These are phyloP conservation scores for Lucilia sericata DNA, from an alignment of 1,140 invertebrate genomes.

Conservation along the genomic window DNA sequence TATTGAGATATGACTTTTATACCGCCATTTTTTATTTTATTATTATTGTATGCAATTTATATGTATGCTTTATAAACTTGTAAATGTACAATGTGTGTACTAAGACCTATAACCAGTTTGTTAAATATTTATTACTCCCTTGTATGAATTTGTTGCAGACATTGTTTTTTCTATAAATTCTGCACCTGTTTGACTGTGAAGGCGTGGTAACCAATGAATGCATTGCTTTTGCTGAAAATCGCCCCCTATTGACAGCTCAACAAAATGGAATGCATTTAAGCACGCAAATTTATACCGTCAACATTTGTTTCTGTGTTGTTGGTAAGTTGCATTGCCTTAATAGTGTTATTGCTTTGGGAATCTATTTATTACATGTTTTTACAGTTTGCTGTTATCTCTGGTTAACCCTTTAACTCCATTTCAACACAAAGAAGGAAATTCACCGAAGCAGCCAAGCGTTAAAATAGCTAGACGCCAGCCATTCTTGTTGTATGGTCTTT, in stretches of 20 bases:
- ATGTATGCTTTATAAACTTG: too few relatives aligned
- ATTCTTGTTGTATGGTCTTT: not conserved
- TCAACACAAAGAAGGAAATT: slow-evolving; percentile 20
- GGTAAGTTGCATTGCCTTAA: not conserved
- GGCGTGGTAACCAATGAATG: not conserved
- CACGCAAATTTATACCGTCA: slow-evolving; percentile 29
- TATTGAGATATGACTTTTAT: not conserved
- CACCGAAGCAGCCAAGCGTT: slow-evolving; percentile 26
- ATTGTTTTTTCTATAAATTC: not conserved
- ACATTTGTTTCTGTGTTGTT: not conserved
- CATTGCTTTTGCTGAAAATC: not conserved
- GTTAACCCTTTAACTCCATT: slow-evolving; percentile 23
- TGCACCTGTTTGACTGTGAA: not conserved
- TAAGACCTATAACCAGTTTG: not conserved
- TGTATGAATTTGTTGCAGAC: not conserved
- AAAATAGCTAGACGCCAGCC: slow-evolving; percentile 29
- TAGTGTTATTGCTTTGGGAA: not conserved
- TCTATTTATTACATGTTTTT: not conserved
- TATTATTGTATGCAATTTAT: too few relatives aligned
- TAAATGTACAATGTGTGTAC: not conserved
- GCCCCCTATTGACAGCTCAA: slow-evolving; percentile 27
- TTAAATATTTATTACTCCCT: not conserved
- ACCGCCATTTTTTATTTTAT: not conserved
- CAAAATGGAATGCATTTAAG: slow-evolving; percentile 36
- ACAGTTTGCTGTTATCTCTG: not conserved